Conservation (phyloP, 2,113 vertebrate genomes). For the Hylia prasina region DNA sequence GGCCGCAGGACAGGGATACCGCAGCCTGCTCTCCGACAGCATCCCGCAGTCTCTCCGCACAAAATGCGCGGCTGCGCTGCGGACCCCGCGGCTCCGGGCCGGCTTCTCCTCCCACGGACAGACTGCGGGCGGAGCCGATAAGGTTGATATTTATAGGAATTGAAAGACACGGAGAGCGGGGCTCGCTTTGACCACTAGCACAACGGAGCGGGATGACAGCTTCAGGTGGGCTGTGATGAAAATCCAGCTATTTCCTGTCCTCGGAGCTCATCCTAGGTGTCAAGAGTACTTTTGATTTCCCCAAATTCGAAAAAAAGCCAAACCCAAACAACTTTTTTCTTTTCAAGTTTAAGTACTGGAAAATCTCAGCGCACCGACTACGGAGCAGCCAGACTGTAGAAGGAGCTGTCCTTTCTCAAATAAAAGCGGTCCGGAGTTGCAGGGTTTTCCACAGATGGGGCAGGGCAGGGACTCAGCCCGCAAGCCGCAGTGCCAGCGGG, state of each 20-base stretch:
- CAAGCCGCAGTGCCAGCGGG: not conserved
- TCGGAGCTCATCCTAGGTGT: not conserved
- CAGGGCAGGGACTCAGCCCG: not conserved
- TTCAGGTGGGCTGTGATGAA: not conserved
- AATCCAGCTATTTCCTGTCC: not conserved
- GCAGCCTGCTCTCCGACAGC: not conserved
- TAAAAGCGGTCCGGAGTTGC: not conserved
- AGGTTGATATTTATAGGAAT: not conserved
- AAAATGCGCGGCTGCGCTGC: not conserved
- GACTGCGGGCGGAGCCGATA: not conserved
- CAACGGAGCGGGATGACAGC: not conserved
- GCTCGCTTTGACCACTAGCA: not conserved
- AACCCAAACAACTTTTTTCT: not conserved
- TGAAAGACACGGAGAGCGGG: not conserved
- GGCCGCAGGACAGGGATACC: not conserved
- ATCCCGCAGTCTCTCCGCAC: not conserved
- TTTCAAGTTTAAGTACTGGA: not conserved
- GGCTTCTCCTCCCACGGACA: not conserved
- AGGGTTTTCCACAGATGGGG: not conserved
- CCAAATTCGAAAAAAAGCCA: not conserved
- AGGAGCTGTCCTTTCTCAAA: not conserved
- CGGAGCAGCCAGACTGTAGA: not conserved
- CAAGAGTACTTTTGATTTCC: not conserved
- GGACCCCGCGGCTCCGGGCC: not conserved
- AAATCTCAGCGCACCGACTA: not conserved